Evolutionary conservation across 2,888 invertebrate species (phyloP), one percentile per base, ranked within the genome.

Genomic region (Aleiodes testaceus): DNA sequence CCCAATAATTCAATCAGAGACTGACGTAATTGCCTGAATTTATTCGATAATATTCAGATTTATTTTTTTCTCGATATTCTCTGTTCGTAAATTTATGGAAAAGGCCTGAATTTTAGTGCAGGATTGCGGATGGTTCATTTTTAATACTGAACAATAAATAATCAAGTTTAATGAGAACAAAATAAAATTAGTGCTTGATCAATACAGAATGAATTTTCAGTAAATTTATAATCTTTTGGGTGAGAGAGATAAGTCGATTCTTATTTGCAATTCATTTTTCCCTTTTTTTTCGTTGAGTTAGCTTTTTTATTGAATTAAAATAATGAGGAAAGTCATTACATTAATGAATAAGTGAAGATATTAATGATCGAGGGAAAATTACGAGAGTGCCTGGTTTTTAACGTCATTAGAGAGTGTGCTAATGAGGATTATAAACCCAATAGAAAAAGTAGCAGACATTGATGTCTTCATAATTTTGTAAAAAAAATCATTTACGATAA

Each of bases 11-110:
- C 63, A 44, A 36, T 26, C 20, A 44, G 63, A 69, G 69, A 69
- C 69, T 69, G 69, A 69, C 61, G 69, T 69, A 64, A 49, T 52
- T 63, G 59, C 59, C 30, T 59, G 42, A 59, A 36, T 36, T 36
- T 9, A 36, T 36, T 3, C 42, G 16, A 55, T 55, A 59, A 59
- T 26, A 26, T 36, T 16, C 3, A 59, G 18, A 42, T 26, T n/a
- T 30, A 36, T 44, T 64, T 64, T 64, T 47, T 64, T 64, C 26
- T 14, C 30, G 5, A 44, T 47, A 14, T 20, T 30, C 7, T 20
- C 18, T 6, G 14, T 14, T 47, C 11, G 3, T 14, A 64, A 64
- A 64, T 47, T 45, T 7, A 36, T 63, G 11, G 14, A 44, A 26
- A 42, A 36, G 36, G 36, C 36, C 36, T 36, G 36, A 36, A 36